Evolutionary conservation across 1,140 invertebrate species (phyloP).

Genomic region (Panagrolaimus sp.): DNA sequence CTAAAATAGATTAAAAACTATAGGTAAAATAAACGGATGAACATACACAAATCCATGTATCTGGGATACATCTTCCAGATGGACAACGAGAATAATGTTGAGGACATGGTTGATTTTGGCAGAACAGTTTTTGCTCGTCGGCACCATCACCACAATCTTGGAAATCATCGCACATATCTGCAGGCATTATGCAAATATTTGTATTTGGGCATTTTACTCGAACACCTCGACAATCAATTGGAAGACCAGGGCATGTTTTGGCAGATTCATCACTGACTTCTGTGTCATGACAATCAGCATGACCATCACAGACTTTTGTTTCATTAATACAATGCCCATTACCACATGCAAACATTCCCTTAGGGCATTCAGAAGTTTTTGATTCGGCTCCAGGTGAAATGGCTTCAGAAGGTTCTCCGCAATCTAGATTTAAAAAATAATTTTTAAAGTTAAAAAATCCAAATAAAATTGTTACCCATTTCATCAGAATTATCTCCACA

Average conservation of each 20-base stretch:
- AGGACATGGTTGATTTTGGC: conserved; percentile 53
- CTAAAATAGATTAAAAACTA: not conserved
- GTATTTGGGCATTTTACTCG: conserved; percentile 55
- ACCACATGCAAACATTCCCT: conserved; percentile 85
- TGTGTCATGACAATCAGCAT: conserved; percentile 57
- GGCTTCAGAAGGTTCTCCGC: conserved; percentile 67
- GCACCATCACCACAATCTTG: conserved; percentile 46
- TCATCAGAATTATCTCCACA: conserved; percentile 87
- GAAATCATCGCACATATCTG: conserved; percentile 57
- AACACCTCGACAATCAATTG: conserved; percentile 58
- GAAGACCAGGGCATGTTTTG: conserved; percentile 55
- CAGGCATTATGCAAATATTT: conserved; percentile 56
- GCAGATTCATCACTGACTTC: conserved; percentile 54
- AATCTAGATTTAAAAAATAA: too few species aligned
- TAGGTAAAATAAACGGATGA: not conserved
- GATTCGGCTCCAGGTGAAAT: not conserved
- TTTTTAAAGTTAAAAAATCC: too few species aligned
- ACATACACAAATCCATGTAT: conserved; percentile 54
- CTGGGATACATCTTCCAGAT: conserved; percentile 57
- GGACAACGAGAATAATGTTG: conserved; percentile 55
- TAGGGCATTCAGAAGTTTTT: conserved; percentile 67
- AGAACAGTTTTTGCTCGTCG: conserved; percentile 57
- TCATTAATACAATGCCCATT: conserved; percentile 69
- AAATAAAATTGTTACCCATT: too few species aligned
- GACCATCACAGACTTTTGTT: conserved; percentile 59